phyloP scores from a whole-genome alignment of 2,797 vertebrate genomes.

The Avahi laniger region DNA sequence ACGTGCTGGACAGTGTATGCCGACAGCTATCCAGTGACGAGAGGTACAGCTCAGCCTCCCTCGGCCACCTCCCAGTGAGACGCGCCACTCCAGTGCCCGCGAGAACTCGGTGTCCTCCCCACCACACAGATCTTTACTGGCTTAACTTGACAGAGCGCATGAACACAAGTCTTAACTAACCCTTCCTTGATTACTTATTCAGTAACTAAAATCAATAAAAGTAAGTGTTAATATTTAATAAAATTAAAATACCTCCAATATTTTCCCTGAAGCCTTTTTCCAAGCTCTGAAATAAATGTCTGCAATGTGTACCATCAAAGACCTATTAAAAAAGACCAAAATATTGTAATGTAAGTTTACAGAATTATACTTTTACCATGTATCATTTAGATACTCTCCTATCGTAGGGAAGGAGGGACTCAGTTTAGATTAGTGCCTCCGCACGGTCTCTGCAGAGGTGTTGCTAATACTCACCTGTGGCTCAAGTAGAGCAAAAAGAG shows the following conservation, averaged over 20 bases:
- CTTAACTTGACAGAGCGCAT: not conserved
- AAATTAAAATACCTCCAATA: conserved; percentile 86
- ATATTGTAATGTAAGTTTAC: conserved; percentile 1
- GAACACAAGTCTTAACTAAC: not conserved
- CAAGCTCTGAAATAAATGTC: conserved; percentile 98
- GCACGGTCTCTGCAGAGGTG: not conserved
- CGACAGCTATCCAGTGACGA: not conserved
- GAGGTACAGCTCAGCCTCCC: not conserved
- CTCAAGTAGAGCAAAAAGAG: not conserved
- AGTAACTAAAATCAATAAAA: not conserved
- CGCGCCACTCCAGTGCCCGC: no score
- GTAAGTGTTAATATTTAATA: not conserved
- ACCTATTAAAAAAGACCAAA: conserved; percentile 81
- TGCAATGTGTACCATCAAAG: conserved; percentile 84
- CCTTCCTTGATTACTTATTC: not conserved
- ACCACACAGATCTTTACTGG: not conserved
- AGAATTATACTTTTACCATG: not conserved
- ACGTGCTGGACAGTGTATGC: not conserved
- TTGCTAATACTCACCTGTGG: not conserved
- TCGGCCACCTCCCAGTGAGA: not conserved
- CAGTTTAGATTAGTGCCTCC: not conserved
- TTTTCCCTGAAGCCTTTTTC: conserved; percentile 92
- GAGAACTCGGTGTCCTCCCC: not conserved
- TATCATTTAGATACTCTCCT: not conserved
- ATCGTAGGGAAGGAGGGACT: not conserved